Conservation (phyloP, 1,140 invertebrate genomes). For the Solen grandis region DNA sequence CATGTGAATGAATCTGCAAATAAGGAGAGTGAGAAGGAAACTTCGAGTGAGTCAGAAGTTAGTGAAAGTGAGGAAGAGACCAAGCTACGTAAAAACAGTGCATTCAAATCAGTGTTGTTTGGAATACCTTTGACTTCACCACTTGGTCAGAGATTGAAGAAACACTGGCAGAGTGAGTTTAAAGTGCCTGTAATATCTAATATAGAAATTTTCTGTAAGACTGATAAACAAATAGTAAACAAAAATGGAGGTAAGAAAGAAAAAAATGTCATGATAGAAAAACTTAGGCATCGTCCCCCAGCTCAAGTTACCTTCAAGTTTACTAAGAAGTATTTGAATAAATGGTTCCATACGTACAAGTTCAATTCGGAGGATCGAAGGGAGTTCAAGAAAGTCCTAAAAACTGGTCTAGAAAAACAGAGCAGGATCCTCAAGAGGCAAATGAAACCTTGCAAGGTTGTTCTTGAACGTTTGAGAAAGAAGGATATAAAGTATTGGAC, state of each 20-base stretch:
- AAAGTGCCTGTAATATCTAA: conserved; percentile 30
- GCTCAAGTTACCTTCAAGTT: conserved; percentile 40
- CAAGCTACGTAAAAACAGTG: conserved; percentile 13
- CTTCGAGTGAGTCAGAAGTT: background rate
- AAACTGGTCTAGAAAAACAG: conserved; percentile 26
- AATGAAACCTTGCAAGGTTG: conserved; percentile 40
- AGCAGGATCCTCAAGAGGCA: conserved; percentile 17
- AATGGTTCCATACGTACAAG: conserved; percentile 44
- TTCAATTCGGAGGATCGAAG: conserved; percentile 34
- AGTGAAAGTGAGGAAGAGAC: background rate
- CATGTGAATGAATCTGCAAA: background rate
- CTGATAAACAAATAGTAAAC: background rate
- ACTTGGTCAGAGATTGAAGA: conserved; percentile 40
- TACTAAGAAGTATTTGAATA: conserved; percentile 45
- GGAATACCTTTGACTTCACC: conserved; percentile 49
- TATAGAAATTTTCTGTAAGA: conserved; percentile 39
- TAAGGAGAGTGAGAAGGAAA: background rate
- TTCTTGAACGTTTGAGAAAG: conserved; percentile 18
- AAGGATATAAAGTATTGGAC: conserved; percentile 43
- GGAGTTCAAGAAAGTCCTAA: conserved; percentile 30
- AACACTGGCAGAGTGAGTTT: conserved; percentile 41
- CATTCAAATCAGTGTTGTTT: conserved; percentile 32
- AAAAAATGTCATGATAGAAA: conserved; percentile 44
- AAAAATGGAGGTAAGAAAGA: background rate
- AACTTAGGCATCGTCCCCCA: conserved; percentile 41